Evolutionary conservation across 2,797 vertebrate genomes (phyloP).

Genomic region (Falco concolor): DNA sequence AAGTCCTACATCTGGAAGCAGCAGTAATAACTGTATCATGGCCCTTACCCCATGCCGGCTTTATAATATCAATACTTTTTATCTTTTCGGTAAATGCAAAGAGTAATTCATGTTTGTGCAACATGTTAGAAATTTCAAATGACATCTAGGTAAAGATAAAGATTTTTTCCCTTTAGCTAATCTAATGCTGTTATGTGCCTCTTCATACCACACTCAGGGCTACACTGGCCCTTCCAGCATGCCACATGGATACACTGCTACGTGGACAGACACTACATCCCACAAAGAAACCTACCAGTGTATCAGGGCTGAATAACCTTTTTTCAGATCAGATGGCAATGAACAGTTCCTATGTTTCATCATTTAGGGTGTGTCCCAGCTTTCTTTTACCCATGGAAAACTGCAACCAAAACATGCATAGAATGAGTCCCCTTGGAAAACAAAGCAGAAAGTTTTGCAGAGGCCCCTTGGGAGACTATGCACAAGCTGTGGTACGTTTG

Average conservation of each 20-base stretch:
- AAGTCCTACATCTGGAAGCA: not conserved
- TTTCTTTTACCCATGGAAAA: not conserved
- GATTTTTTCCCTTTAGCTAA: not conserved
- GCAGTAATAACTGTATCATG: not conserved
- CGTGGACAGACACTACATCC: rapidly evolving
- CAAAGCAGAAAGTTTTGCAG: not conserved
- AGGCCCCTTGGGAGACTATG: not conserved
- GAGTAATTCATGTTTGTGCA: not conserved
- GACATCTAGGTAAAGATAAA: not conserved
- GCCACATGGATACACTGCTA: not conserved
- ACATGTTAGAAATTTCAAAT: not conserved
- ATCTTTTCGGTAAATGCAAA: not conserved
- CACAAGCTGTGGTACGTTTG: not conserved
- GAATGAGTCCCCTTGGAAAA: not conserved
- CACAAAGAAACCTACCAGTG: not conserved
- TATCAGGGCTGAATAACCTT: not conserved
- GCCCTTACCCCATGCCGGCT: not conserved
- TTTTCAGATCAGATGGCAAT: not conserved
- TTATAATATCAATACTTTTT: not conserved
- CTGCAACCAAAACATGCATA: not conserved
- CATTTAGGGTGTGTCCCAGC: not conserved
- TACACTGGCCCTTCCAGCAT: not conserved
- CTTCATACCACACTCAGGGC: not conserved
- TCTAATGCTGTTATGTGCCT: not conserved
- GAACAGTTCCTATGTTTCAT: not conserved